These are phyloP conservation scores for Coboldia fuscipes DNA, from an alignment of 1,140 invertebrate genomes.

Conservation along the genomic window DNA sequence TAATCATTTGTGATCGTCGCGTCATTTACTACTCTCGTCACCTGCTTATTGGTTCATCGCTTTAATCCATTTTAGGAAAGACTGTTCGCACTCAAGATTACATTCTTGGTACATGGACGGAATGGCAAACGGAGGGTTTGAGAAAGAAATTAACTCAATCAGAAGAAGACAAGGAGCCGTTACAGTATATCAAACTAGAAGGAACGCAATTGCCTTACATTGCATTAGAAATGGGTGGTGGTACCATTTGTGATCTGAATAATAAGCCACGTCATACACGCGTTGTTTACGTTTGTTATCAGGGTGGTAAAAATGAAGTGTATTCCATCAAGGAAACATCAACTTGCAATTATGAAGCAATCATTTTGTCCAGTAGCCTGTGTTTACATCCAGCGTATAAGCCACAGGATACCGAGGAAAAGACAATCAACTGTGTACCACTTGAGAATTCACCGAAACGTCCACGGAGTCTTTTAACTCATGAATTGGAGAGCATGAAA, in stretches of 20 bases:
- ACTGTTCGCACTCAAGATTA: conserved; percentile 63
- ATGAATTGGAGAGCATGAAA: conserved; percentile 50
- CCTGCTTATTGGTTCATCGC: no score
- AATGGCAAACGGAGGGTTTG: conserved; percentile 32
- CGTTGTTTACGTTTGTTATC: conserved; percentile 69
- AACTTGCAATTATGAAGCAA: conserved; percentile 84
- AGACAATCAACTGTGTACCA: conserved; percentile 61
- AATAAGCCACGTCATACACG: conserved; percentile 55
- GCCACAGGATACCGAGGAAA: conserved; percentile 55
- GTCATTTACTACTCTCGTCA: background rate
- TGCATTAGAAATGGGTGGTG: conserved; percentile 54
- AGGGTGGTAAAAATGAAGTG: conserved; percentile 71
- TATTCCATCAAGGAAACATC: conserved; percentile 83
- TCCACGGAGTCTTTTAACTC: conserved; percentile 45
- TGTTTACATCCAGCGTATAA: conserved; percentile 80
- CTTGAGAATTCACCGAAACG: conserved; percentile 43
- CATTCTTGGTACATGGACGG: conserved; percentile 51
- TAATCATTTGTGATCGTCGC: background rate
- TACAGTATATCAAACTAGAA: conserved; percentile 57
- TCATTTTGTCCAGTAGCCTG: conserved; percentile 63
- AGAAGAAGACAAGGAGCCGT: conserved; percentile 19
- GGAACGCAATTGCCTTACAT: conserved; percentile 65
- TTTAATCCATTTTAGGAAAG: conserved; percentile 26
- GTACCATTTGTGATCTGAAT: conserved; percentile 83
- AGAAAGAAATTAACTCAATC: conserved; percentile 24